Evolutionary conservation across 2,797 vertebrate species (phyloP).

Genomic region (Danio aesculapii): DNA sequence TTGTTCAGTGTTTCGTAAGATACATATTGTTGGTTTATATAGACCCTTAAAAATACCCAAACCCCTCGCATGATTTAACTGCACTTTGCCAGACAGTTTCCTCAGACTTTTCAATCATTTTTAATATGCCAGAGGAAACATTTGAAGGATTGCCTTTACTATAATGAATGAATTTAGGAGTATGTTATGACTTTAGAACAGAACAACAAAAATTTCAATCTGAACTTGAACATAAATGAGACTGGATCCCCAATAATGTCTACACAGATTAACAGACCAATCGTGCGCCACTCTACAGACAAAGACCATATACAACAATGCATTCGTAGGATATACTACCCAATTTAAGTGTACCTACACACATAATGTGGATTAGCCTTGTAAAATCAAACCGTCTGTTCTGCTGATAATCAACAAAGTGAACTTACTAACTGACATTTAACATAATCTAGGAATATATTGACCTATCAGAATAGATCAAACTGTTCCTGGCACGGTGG

Average conservation of each 20-base stretch:
- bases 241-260: constrained; percentile 19
- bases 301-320: constrained; percentile 45
- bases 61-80: constrained; percentile 4
- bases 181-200: constrained; percentile 13
- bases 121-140: constrained; percentile 10
- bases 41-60: background rate
- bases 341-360: constrained; percentile 49
- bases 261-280: constrained; percentile 45
- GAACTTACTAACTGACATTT: background rate
- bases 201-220: constrained; percentile 36
- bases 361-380: constrained; percentile 41
- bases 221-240: constrained; percentile 26
- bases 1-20: background rate
- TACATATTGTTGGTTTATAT: background rate
- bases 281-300: constrained; percentile 46
- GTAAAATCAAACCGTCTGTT: constrained; percentile 42
- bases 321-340: constrained; percentile 23
- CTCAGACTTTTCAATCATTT: constrained; percentile 20
- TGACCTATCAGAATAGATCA: constrained; percentile 17
- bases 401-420: constrained; percentile 24
- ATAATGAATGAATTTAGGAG: constrained; percentile 20
- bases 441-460: constrained; percentile 9
- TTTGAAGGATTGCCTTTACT: constrained; percentile 12
- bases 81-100: background rate
- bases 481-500: constrained; percentile 15